These are phyloP conservation scores for Mamestra configurata DNA, from an alignment of 1,140 invertebrate genomes.

Conservation along the genomic window DNA sequence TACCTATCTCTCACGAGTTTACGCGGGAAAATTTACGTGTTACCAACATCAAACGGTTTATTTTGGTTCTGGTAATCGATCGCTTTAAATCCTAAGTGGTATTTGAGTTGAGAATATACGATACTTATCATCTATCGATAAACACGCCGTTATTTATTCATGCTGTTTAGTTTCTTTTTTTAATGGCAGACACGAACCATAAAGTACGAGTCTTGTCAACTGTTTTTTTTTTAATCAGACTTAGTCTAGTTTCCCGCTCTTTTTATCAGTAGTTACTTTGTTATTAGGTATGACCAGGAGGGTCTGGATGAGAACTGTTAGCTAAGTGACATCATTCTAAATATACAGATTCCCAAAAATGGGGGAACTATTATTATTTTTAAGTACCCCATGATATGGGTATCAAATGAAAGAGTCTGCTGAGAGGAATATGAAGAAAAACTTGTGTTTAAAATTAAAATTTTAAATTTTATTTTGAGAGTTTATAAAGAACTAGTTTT, in stretches of 20 bases:
- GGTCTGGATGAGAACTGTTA: too few species aligned
- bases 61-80: constrained; percentile 26
- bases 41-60: constrained; percentile 31
- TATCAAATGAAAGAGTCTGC: too few species aligned
- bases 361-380: too few species aligned
- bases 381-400: too few species aligned
- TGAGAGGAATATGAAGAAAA: too few species aligned
- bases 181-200: constrained; percentile 3
- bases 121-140: constrained; percentile 27
- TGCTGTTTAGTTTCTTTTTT: constrained; percentile 23
- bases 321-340: too few species aligned
- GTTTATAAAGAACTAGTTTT: too few species aligned
- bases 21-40: constrained; percentile 13
- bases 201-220: neutral
- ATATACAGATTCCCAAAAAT: too few species aligned
- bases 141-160: neutral
- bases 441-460: too few species aligned
- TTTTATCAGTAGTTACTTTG: too few species aligned
- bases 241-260: neutral
- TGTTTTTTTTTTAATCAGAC: neutral
- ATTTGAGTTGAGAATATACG: constrained; percentile 27
- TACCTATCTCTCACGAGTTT: constrained; percentile 16
- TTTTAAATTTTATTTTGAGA: too few species aligned
- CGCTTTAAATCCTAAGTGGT: constrained; percentile 27
- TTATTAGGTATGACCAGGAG: too few species aligned